Percentiles rank a stretch among this genome's conserved stretches.
These are phyloP conservation scores for Vimba vimba DNA, from an alignment of 2,113 vertebrate genomes.

Conservation along the genomic window DNA sequence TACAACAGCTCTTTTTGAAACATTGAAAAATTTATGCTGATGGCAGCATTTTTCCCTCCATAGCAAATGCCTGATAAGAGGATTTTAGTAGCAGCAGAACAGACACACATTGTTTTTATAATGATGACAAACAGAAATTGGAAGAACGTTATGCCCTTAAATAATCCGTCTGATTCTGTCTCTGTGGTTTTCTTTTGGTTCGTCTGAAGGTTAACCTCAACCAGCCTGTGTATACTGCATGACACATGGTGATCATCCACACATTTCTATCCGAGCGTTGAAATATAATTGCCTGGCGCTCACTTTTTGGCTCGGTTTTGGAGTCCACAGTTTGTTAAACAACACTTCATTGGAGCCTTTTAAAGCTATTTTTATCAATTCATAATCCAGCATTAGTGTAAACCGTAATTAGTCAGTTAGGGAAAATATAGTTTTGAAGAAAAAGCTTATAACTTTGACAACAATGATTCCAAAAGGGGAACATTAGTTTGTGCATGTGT, in stretches of 20 bases:
- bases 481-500: neutral
- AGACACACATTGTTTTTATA: constrained; percentile 22
- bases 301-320: constrained; percentile 16
- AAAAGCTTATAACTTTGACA: neutral
- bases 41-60: neutral
- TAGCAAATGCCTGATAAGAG: constrained; percentile 18
- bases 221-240: neutral
- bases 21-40: constrained; percentile 34
- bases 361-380: constrained; percentile 12
- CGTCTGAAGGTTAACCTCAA: constrained; percentile 32
- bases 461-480: neutral
- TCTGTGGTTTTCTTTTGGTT: constrained; percentile 17
- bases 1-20: constrained; percentile 35
- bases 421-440: neutral
- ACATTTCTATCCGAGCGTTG: neutral
- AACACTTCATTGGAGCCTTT: neutral
- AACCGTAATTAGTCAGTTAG: neutral
- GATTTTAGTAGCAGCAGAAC: constrained; percentile 25
- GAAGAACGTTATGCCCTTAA: constrained; percentile 7
- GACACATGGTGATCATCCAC: constrained; percentile 17
- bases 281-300: constrained; percentile 10
- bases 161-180: neutral
- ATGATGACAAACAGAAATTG: constrained; percentile 36
- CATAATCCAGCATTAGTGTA: neutral
- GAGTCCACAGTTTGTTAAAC: neutral